A percentile compares a stretch with the other conserved stretches of the same genome.
phyloP scores from a whole-genome alignment of 2,888 invertebrate genomes.

The Odontomyia ornata region DNA sequence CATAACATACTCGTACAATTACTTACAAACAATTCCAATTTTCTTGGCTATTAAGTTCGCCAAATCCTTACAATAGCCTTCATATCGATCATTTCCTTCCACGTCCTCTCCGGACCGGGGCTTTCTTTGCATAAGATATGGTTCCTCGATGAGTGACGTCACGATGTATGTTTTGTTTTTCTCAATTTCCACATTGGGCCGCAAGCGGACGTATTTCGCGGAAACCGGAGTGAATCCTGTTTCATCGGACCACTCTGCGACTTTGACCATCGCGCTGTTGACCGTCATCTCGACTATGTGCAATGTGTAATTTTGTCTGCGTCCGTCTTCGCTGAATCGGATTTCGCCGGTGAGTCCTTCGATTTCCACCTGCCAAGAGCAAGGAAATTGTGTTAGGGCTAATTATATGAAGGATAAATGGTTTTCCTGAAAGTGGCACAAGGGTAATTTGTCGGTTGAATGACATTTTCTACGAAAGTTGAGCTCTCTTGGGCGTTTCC shows the following conservation, averaged over 20 bases:
- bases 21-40: slow-evolving; percentile 85
- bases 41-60: slow-evolving; percentile 82
- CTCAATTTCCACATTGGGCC: slow-evolving; percentile 76
- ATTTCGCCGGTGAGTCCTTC: slow-evolving; percentile 92
- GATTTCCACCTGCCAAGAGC: slow-evolving; percentile 77
- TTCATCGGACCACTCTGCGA: slow-evolving; percentile 88
- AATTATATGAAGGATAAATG: no score
- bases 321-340: slow-evolving; percentile 89
- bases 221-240: slow-evolving; percentile 78
- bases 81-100: slow-evolving; percentile 79
- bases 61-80: slow-evolving; percentile 93
- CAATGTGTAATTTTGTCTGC: slow-evolving; percentile 86
- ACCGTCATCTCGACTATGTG: slow-evolving; percentile 94
- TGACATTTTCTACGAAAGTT: no score
- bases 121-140: slow-evolving; percentile 82
- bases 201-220: slow-evolving; percentile 78
- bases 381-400: no score
- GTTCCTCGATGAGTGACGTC: slow-evolving; percentile 87
- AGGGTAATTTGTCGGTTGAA: no score
- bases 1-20: neutral
- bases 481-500: no score
- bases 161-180: slow-evolving; percentile 87
- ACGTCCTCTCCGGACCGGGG: slow-evolving; percentile 72
- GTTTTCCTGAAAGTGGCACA: no score
- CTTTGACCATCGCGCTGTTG: slow-evolving; percentile 91